Percentiles rank a stretch among this genome's conserved stretches.
phyloP scores from a whole-genome alignment of 2,888 invertebrate genomes.

The Calephelis perditalis region DNA sequence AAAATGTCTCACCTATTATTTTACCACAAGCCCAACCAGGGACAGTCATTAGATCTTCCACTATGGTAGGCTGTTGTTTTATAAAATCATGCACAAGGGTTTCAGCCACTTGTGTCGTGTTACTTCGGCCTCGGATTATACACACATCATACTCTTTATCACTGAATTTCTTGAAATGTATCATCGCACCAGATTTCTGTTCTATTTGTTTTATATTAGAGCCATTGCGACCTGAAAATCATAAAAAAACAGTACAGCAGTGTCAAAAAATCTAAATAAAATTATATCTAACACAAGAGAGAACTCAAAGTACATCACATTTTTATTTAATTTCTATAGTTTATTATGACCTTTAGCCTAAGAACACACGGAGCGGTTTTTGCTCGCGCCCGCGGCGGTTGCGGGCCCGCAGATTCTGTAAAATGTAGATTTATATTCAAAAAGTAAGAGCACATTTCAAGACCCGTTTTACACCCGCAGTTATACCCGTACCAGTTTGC shows the following conservation, averaged over 20 bases:
- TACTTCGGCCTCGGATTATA: constrained; percentile 82
- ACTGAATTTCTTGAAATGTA: constrained; percentile 68
- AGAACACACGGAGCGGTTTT: too few species aligned
- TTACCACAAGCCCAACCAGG: constrained; percentile 82
- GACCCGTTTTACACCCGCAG: too few species aligned
- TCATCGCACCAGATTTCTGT: constrained; percentile 82
- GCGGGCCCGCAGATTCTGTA: too few species aligned
- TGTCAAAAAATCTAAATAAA: too few species aligned
- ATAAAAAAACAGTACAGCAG: neutral
- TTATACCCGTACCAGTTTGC: too few species aligned
- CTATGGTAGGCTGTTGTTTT: constrained; percentile 82
- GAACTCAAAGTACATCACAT: too few species aligned
- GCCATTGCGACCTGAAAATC: constrained; percentile 81
- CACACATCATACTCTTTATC: constrained; percentile 82
- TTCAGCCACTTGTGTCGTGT: constrained; percentile 84
- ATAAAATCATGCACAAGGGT: constrained; percentile 81
- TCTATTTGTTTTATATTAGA: constrained; percentile 87
- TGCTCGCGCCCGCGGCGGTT: too few species aligned
- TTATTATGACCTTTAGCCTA: too few species aligned
- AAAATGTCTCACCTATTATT: constrained; percentile 80
- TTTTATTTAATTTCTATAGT: too few species aligned
- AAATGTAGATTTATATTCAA: too few species aligned
- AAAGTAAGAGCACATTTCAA: too few species aligned
- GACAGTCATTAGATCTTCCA: constrained; percentile 82
- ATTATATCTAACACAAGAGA: too few species aligned